Conservation (phyloP, 2,797 vertebrate species). For the Lophius americanus region DNA sequence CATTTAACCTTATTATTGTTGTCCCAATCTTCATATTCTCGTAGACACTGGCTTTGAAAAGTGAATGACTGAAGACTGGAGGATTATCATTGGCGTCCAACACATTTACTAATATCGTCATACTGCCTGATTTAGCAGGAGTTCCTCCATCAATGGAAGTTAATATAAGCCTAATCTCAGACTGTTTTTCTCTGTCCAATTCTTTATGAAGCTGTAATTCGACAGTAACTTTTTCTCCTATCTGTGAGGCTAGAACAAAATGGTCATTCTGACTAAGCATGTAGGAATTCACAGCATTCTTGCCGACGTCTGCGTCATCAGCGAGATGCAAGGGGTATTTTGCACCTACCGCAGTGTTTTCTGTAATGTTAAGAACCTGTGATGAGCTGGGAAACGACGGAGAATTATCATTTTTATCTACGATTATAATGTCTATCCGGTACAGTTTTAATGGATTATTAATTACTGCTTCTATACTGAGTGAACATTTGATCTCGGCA, state of each 20-base stretch:
- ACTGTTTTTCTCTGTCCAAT: background rate
- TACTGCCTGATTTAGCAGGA: background rate
- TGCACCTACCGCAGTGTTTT: background rate
- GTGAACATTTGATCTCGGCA: background rate
- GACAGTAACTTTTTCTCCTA: background rate
- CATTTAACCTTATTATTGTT: background rate
- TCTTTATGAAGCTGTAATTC: background rate
- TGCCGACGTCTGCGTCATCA: constrained; percentile 1
- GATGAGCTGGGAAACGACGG: background rate
- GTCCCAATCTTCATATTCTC: background rate
- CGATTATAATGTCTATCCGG: background rate
- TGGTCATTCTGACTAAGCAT: background rate
- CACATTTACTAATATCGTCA: background rate
- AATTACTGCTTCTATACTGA: background rate
- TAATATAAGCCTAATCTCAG: background rate
- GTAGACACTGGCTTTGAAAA: background rate
- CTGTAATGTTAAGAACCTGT: background rate
- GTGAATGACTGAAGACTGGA: background rate
- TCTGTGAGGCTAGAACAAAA: background rate
- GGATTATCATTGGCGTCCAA: background rate
- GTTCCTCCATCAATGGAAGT: background rate
- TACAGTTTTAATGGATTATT: background rate
- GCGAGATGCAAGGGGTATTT: background rate
- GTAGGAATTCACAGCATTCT: background rate
- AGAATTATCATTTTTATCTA: background rate